These are phyloP conservation scores for Eurystomus gularis DNA, from an alignment of 2,113 vertebrate species.

Conservation along the genomic window DNA sequence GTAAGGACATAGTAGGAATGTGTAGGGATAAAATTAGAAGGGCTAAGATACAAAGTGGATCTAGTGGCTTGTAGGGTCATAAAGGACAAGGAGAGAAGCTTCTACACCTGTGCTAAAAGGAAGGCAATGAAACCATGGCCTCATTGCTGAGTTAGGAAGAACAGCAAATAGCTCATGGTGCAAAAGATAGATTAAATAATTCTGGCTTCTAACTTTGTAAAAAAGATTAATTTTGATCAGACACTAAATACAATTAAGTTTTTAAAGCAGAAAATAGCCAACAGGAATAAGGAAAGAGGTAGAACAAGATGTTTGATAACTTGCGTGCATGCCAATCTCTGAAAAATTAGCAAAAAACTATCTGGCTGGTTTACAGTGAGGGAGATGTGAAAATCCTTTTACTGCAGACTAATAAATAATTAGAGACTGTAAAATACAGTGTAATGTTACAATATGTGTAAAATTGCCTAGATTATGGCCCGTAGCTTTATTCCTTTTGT, in stretches of 20 bases:
- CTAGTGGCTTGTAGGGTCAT: not conserved
- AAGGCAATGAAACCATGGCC: not conserved
- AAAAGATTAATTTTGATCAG: not conserved
- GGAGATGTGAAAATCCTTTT: not conserved
- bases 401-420: not conserved
- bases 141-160: not conserved
- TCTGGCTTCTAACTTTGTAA: not conserved
- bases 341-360: not conserved
- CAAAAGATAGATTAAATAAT: not conserved
- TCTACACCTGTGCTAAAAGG: not conserved
- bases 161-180: not conserved
- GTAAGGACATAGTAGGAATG: not conserved
- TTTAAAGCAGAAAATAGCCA: not conserved
- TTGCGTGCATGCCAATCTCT: not conserved
- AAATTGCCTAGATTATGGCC: not conserved
- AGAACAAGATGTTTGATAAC: not conserved
- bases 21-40: not conserved
- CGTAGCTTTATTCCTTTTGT: not conserved
- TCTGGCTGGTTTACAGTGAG: not conserved
- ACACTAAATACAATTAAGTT: not conserved
- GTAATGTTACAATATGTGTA: not conserved
- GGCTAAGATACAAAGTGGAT: not conserved
- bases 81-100: not conserved
- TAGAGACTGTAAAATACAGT: not conserved
- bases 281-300: not conserved